Conservation (phyloP, 2,797 vertebrate species). For the Paramormyrops hopkinsi region DNA sequence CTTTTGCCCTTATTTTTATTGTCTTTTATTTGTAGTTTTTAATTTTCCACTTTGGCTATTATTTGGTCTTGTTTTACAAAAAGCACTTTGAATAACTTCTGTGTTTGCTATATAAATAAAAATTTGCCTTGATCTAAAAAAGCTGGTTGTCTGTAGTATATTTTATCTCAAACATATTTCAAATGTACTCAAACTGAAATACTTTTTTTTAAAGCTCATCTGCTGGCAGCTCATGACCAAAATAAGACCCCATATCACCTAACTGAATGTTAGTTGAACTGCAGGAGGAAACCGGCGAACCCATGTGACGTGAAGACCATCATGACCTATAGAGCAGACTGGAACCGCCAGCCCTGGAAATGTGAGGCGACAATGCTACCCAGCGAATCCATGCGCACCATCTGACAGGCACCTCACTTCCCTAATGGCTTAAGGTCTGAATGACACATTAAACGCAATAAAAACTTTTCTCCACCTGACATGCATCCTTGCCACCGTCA, state of each 20-base stretch:
- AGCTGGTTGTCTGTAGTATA: background rate
- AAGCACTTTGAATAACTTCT: background rate
- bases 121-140: background rate
- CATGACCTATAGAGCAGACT: background rate
- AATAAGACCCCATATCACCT: background rate
- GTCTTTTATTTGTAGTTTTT: background rate
- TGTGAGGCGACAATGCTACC: background rate
- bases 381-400: background rate
- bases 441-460: background rate
- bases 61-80: background rate
- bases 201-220: background rate
- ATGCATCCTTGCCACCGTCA: conserved; percentile 77
- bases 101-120: background rate
- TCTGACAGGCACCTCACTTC: background rate
- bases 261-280: background rate
- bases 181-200: background rate
- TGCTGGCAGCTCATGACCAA: background rate
- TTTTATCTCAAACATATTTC: background rate
- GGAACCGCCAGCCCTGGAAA: background rate
- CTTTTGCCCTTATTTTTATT: background rate
- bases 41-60: background rate
- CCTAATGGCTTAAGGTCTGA: background rate
- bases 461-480: conserved; percentile 65
- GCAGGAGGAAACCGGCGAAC: background rate
- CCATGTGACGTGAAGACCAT: background rate